These are phyloP conservation scores for Drosophila baimaii DNA, from an alignment of 1,140 invertebrate species.

Conservation along the genomic window DNA sequence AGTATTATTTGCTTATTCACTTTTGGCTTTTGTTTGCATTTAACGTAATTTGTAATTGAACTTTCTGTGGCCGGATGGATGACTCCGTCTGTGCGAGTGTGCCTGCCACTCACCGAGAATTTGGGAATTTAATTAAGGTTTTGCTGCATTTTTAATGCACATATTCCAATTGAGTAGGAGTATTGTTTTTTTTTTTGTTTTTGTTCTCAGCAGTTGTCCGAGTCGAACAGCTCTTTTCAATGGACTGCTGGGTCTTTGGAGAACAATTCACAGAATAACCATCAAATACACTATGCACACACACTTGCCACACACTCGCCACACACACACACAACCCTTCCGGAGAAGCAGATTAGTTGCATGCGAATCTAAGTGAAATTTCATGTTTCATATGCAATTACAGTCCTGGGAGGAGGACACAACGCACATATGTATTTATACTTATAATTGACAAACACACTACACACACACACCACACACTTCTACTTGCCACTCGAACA, in stretches of 20 bases:
- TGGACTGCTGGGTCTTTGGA: constrained; percentile 23
- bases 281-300: constrained; percentile 23
- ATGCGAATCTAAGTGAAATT: constrained; percentile 56
- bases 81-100: constrained; percentile 4
- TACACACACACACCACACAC: constrained; percentile 16
- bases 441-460: constrained; percentile 29
- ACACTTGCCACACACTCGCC: background rate
- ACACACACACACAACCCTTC: background rate
- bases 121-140: constrained; percentile 48
- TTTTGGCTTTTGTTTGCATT: constrained; percentile 8
- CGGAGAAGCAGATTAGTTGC: constrained; percentile 22
- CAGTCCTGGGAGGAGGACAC: background rate
- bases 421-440: constrained; percentile 12
- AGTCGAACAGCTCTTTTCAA: constrained; percentile 1
- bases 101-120: constrained; percentile 10
- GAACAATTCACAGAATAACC: constrained; percentile 19
- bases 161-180: constrained; percentile 18
- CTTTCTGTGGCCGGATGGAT: constrained; percentile 28
- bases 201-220: constrained; percentile 10
- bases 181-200: constrained; percentile 21
- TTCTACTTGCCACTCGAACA: constrained; percentile 5
- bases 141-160: constrained; percentile 42
- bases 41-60: constrained; percentile 25
- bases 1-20: constrained; percentile 9
- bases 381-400: constrained; percentile 49